A percentile compares a stretch with the other conserved stretches of the same genome.
Evolutionary conservation across 2,888 invertebrate genomes (phyloP).

Genomic region (Meganola albula): DNA sequence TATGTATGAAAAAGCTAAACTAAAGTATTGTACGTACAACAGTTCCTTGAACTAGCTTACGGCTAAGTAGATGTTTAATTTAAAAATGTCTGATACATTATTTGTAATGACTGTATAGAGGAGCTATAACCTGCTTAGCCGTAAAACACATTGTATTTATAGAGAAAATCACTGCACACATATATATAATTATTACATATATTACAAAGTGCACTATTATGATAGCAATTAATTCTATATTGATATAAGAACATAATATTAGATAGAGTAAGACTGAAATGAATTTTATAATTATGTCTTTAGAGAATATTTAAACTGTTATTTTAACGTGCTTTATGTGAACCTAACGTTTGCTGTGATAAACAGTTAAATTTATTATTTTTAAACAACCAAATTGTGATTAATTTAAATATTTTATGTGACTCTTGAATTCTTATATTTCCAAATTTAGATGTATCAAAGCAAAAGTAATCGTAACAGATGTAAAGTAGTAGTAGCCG

Average conservation of each 20-base stretch:
- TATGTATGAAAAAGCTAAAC: constrained; percentile 48
- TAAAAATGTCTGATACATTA: constrained; percentile 16
- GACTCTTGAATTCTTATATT: too few species aligned
- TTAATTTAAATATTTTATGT: too few species aligned
- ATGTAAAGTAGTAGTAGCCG: too few species aligned
- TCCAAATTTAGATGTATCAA: too few species aligned
- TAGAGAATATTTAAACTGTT: constrained; percentile 37
- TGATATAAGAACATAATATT: constrained; percentile 30
- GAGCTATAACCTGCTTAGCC: constrained; percentile 42
- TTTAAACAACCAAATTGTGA: too few species aligned
- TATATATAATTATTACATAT: constrained; percentile 44
- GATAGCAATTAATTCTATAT: constrained; percentile 49
- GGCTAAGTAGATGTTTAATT: constrained; percentile 40
- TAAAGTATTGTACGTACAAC: constrained; percentile 50
- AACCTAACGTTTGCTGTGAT: constrained; percentile 64
- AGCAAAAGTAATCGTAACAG: too few species aligned
- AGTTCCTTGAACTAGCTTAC: constrained; percentile 57
- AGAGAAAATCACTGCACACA: constrained; percentile 54
- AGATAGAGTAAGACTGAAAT: constrained; percentile 71
- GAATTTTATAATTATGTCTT: constrained; percentile 44
- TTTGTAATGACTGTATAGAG: constrained; percentile 16
- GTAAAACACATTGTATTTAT: constrained; percentile 34
- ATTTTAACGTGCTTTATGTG: constrained; percentile 45
- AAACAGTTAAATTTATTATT: constrained; percentile 36
- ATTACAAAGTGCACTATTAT: constrained; percentile 65